These are phyloP conservation scores for Zaprionus lachaisei DNA, from an alignment of 1,140 invertebrate genomes.

Conservation along the genomic window DNA sequence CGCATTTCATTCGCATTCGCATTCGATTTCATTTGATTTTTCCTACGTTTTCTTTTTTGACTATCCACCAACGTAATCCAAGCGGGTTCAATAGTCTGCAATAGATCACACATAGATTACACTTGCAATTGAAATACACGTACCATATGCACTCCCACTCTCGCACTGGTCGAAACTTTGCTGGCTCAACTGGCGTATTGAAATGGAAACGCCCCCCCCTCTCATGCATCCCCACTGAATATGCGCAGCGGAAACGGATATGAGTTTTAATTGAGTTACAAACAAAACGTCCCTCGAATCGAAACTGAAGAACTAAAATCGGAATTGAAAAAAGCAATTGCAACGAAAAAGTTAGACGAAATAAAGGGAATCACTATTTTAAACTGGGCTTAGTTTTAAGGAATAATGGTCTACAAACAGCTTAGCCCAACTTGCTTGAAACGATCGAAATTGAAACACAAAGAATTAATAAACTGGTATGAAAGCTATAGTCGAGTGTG, in stretches of 20 bases:
- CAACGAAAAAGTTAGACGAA: neutral
- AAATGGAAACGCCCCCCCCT: neutral
- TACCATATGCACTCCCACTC: neutral
- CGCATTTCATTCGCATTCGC: neutral
- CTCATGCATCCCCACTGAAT: neutral
- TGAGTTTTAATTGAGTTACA: conserved; percentile 12
- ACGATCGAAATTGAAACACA: neutral
- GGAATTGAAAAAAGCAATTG: conserved; percentile 1
- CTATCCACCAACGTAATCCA: neutral
- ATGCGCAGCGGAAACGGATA: neutral
- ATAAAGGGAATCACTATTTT: neutral
- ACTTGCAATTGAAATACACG: conserved; percentile 1
- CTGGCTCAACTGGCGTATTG: neutral
- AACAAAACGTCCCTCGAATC: neutral
- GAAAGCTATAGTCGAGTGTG: no score
- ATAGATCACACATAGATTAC: conserved; percentile 5
- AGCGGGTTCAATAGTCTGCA: conserved; percentile 1
- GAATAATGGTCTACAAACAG: neutral
- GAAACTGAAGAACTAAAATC: neutral
- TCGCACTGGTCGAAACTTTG: neutral
- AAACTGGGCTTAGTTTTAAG: neutral
- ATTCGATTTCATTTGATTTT: conserved; percentile 1
- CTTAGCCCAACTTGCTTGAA: neutral
- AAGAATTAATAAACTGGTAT: no score
- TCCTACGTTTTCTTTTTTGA: neutral